Conservation (phyloP, 2,113 vertebrate species). For the Urocynchramus pylzowi region DNA sequence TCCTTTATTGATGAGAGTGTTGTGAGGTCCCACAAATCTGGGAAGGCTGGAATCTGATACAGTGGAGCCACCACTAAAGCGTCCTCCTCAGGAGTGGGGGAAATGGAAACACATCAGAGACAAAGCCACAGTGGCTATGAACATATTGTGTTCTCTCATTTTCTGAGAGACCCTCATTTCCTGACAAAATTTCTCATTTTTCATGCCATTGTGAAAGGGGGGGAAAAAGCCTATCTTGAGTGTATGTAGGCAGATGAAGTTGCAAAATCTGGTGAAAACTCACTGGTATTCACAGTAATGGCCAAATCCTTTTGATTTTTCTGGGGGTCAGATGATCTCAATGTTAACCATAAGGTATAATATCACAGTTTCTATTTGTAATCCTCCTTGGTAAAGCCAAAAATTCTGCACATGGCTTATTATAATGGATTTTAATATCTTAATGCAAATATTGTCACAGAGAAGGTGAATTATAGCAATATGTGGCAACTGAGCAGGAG, state of each 20-base stretch:
- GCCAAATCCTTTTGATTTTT: not conserved
- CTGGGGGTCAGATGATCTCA: not conserved
- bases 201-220: not conserved
- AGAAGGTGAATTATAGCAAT: not conserved
- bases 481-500: not conserved
- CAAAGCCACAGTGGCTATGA: not conserved
- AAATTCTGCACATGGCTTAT: not conserved
- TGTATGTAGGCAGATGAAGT: not conserved
- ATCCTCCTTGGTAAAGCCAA: not conserved
- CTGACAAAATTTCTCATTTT: not conserved
- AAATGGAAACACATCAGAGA: not conserved
- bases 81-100: not conserved
- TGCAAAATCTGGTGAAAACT: not conserved
- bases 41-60: not conserved
- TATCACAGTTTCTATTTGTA: not conserved
- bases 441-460: not conserved
- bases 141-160: not conserved
- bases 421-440: conserved; percentile 18
- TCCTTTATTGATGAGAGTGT: not conserved
- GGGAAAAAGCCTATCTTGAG: not conserved
- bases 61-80: not conserved
- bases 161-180: not conserved
- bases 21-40: not conserved
- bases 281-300: not conserved
- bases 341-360: not conserved